phyloP scores from a whole-genome alignment of 2,113 vertebrate species.

The Canis aureus region DNA sequence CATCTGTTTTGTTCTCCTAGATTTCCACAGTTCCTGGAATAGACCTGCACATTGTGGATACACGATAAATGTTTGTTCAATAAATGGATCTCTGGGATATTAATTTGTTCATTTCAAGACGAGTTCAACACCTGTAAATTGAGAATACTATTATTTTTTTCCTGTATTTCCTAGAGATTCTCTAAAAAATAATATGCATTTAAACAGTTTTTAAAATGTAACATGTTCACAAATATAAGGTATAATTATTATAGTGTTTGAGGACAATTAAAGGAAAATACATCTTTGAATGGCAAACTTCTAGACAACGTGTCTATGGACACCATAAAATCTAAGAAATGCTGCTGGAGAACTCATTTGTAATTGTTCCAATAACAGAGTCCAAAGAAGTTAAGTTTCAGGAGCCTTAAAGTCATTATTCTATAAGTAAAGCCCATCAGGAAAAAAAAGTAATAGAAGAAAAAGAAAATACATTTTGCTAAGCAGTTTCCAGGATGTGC shows the following conservation, averaged over 20 bases:
- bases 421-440: constrained; percentile 56
- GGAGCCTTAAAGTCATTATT: constrained; percentile 79
- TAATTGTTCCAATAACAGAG: constrained; percentile 70
- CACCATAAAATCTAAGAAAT: constrained; percentile 71
- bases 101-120: background rate
- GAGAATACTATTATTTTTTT: background rate
- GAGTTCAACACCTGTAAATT: background rate
- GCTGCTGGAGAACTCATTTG: constrained; percentile 80
- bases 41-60: background rate
- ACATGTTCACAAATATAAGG: background rate
- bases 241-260: background rate
- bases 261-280: background rate
- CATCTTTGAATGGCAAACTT: constrained; percentile 74
- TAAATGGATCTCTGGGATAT: background rate
- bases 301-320: constrained; percentile 71
- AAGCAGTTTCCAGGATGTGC: constrained; percentile 68
- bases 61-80: background rate
- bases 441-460: constrained; percentile 60
- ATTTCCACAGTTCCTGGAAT: background rate
- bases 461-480: constrained; percentile 39
- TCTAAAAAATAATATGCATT: background rate
- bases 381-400: constrained; percentile 71
- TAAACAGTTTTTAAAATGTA: background rate
- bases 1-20: background rate
- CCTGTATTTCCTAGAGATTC: background rate